Conservation (phyloP, 2,888 invertebrate genomes). For the Cosmorhoe ocellata region DNA sequence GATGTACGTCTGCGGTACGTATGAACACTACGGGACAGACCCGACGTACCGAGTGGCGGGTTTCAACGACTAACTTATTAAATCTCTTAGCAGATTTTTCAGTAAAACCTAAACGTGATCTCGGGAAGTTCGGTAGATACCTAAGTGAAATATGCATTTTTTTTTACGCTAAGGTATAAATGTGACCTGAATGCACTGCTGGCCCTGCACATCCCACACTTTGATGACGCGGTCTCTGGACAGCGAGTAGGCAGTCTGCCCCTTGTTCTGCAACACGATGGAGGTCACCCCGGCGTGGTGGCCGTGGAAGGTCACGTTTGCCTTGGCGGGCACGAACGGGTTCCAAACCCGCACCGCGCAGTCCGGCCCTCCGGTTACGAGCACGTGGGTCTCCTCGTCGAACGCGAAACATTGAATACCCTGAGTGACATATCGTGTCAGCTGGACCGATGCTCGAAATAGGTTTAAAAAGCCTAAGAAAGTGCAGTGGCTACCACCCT, state of each 20-base stretch:
- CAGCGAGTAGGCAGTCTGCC: constrained; percentile 86
- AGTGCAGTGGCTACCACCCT: too few relatives aligned
- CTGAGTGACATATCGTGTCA: constrained; percentile 53
- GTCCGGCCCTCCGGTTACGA: constrained; percentile 90
- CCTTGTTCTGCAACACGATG: constrained; percentile 85
- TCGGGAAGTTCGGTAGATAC: too few relatives aligned
- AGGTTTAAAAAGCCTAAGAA: too few relatives aligned
- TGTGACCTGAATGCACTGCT: constrained; percentile 84
- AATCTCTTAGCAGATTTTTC: too few relatives aligned
- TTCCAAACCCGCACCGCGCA: constrained; percentile 90
- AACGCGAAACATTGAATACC: constrained; percentile 85
- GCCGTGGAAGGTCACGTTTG: constrained; percentile 84
- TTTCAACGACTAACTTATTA: too few relatives aligned
- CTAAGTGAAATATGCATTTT: too few relatives aligned
- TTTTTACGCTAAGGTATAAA: too few relatives aligned
- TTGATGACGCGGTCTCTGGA: constrained; percentile 87
- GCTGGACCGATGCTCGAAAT: too few relatives aligned
- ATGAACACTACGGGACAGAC: too few relatives aligned
- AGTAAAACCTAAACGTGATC: too few relatives aligned
- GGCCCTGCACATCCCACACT: constrained; percentile 88
- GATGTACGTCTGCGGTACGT: constrained; percentile 85
- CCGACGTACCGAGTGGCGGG: too few relatives aligned
- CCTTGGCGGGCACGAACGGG: constrained; percentile 87
- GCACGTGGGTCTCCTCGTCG: constrained; percentile 80
- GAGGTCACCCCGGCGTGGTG: constrained; percentile 87